These are phyloP conservation scores for Saccopteryx bilineata DNA, from an alignment of 2,113 vertebrate genomes.

Conservation along the genomic window DNA sequence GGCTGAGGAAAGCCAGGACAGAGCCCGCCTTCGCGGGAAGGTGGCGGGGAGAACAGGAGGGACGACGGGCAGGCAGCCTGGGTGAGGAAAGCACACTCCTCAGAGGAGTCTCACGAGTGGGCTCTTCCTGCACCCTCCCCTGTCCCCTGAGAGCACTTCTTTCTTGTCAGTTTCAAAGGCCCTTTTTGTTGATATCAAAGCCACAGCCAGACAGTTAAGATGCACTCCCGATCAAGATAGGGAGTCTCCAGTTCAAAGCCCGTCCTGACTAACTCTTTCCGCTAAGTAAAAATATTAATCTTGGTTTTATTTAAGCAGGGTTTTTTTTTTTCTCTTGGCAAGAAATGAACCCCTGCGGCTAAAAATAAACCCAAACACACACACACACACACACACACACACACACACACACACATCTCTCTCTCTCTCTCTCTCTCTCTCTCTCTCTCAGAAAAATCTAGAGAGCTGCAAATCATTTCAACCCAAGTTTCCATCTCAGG, in stretches of 20 bases:
- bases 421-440: too few relatives aligned
- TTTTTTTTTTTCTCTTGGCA: constrained; percentile 68
- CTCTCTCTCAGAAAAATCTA: constrained; percentile 67
- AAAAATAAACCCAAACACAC: constrained; percentile 79
- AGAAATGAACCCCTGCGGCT: constrained; percentile 70
- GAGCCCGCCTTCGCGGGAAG: constrained; percentile 19
- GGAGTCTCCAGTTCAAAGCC: constrained; percentile 82
- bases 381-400: constrained; percentile 34
- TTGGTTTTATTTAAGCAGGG: constrained; percentile 83
- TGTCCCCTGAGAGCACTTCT: constrained; percentile 16
- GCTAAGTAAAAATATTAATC: constrained; percentile 83
- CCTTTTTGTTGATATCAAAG: constrained; percentile 57
- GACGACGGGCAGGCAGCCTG: not conserved
- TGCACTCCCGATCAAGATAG: constrained; percentile 79
- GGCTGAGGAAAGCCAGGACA: not conserved
- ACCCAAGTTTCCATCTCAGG: constrained; percentile 81
- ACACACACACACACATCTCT: not conserved
- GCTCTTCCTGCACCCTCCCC: constrained; percentile 16
- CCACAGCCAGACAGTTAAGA: constrained; percentile 74
- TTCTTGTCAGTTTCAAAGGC: constrained; percentile 69
- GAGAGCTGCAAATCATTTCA: constrained; percentile 75
- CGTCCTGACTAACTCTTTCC: constrained; percentile 81
- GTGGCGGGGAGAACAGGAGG: not conserved
- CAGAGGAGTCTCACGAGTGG: not conserved
- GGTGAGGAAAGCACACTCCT: not conserved